Base-by-base conservation (phyloP, 2,888 invertebrate genomes). In the Pseudococcus jackbeardsleyi region DNA sequence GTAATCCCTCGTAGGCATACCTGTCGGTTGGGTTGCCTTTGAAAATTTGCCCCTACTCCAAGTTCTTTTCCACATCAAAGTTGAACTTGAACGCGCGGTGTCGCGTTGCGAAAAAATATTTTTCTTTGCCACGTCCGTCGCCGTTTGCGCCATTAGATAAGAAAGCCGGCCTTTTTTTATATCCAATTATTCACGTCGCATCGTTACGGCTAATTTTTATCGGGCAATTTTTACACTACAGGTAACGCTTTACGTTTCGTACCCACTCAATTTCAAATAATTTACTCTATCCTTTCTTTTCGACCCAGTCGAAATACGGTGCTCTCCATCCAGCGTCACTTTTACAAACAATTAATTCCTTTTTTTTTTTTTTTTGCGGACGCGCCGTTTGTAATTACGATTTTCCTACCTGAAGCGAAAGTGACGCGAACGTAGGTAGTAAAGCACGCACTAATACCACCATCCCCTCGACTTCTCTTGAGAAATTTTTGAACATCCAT, bases 61-160 rank as follows among this genome's bases (percentile, higher is more conserved):
- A 68, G 19, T 12, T 77, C 77, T 42, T 77, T 17, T 77, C 39
- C 77, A 77, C 42, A 77, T 77, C 77, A 77, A 77, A 77, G 77
- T 42, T 42, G 42, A 77, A 77, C 33, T 77, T n/a, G 54, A 54
- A 54, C 12, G 8, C 39, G 77, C 64, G n/a, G n/a, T 72, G 72
- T 33, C 72, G 72, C 33, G 7, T 33, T 33, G 15, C 33, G 33
- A 15, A 72, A 33, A 72, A 72, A 33, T 72, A 33, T 72, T 72
- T 72, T 72, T 26, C 19, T 72, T 72, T 33, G n/a, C 17, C 72
- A 15, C 72, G 33, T 22, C 17, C 33, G 26, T 64, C 64, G 19
- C 19, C 64, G 64, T 64, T 64, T 64, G 19, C 64, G 19, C 19
- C n/a, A 22, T 64, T 64, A n/a, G 8, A 19, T 17, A 50, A 50